These are phyloP conservation scores for Ganaspis brasiliensis DNA, from an alignment of 2,888 invertebrate species.

Conservation along the genomic window DNA sequence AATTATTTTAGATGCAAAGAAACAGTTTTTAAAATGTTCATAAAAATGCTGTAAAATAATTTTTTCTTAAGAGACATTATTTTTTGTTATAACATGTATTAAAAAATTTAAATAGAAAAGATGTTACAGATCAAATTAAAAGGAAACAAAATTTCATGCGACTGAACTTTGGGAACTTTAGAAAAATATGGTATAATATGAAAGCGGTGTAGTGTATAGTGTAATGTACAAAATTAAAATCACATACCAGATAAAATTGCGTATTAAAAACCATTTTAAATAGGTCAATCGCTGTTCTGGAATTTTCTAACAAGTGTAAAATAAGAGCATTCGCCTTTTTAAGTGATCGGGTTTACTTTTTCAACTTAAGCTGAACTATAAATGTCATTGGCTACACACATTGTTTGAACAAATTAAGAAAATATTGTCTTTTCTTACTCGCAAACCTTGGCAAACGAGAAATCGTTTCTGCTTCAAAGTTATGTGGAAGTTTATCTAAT, in stretches of 20 bases:
- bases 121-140: too few species aligned
- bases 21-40: too few species aligned
- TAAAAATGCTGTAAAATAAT: too few species aligned
- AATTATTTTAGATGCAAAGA: too few species aligned
- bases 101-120: too few species aligned
- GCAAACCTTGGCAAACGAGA: conserved; percentile 16
- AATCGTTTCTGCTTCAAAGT: conserved; percentile 7
- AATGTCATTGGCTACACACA: background rate
- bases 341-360: conserved; percentile 23
- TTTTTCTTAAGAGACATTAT: too few species aligned
- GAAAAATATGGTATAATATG: too few species aligned
- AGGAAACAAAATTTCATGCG: too few species aligned
- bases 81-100: too few species aligned
- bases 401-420: conserved; percentile 36
- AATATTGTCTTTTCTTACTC: conserved; percentile 26
- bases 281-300: background rate
- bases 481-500: conserved; percentile 20
- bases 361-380: conserved; percentile 28
- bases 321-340: background rate
- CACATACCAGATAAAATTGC: background rate
- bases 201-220: too few species aligned
- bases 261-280: background rate
- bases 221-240: background rate
- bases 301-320: conserved; percentile 26
- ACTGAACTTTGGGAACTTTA: too few species aligned